Conservation (phyloP, 2,113 vertebrate genomes). For the Mionectes macconnelli region DNA sequence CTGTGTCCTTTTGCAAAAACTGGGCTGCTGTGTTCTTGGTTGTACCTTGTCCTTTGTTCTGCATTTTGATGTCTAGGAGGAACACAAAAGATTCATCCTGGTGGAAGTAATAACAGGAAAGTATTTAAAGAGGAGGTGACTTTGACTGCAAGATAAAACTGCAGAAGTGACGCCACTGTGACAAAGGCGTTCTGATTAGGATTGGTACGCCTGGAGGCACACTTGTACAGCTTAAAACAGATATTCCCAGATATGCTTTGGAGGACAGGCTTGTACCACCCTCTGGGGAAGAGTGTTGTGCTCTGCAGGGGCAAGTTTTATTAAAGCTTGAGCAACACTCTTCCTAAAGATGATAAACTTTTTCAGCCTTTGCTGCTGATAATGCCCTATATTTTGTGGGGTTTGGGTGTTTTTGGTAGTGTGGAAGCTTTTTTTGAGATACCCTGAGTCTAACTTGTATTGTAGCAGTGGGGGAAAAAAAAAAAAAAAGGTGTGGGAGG, state of each 20-base stretch:
- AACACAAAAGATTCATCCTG: neutral
- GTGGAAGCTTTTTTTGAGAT: neutral
- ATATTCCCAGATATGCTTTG: neutral
- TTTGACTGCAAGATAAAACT: neutral
- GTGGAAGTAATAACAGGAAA: neutral
- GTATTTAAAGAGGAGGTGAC: neutral
- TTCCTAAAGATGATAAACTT: neutral
- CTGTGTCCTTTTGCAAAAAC: neutral
- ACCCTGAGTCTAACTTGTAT: neutral
- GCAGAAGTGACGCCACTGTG: neutral
- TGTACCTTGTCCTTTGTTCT: neutral
- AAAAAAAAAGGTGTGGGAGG: fast-evolving
- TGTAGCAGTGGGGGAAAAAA: neutral
- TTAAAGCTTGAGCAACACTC: neutral
- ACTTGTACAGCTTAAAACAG: neutral
- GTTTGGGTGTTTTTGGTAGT: neutral
- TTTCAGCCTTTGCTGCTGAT: neutral
- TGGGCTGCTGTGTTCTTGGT: neutral
- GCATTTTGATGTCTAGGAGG: neutral
- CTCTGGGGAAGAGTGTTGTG: neutral
- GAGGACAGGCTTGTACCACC: neutral
- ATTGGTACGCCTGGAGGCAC: neutral
- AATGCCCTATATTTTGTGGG: neutral
- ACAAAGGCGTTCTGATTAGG: neutral
- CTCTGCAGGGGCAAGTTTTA: neutral